Evolutionary conservation across 2,797 vertebrate genomes (phyloP), one percentile per base, ranked within the genome.

Genomic region (Hippopotamyrus pictus): DNA sequence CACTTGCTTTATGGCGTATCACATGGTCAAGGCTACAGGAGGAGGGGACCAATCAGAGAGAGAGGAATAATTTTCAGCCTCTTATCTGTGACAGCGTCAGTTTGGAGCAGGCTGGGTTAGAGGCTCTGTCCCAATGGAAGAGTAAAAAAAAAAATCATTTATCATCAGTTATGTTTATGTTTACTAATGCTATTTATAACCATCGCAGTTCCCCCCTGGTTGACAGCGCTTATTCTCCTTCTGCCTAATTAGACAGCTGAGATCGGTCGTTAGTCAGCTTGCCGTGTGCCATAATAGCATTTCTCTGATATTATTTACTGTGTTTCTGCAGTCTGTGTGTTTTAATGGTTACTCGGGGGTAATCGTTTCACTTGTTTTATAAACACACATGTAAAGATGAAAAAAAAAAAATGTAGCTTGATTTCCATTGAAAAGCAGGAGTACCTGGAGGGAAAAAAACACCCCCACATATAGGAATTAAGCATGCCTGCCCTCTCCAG

Each of bases 171-270:
- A 88, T 62, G 41, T 82, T 53, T 82, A 69, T 69, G 53, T 82
- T 41, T 82, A 53, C 73, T 84, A 7, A 46, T 51, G 41, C 88
- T 88, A 88, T 88, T 82, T 82, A 82, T 84, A 88, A 51, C 48
- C 17, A 65, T 93, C 17, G 12, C 19, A 1, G 46, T 86, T 73
- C 92, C 91, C 91, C 89, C 90, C 90, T 90, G 79, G 5, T 29
- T 94, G 93, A 92, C 93, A 41, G 51, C 90, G 90, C 89, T 85
- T 59, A 88, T 62, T 50, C 92, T 91, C 91, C 73, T 92, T 91
- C 90, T 1, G 89, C 92, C 90, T 93, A 92, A 91, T 92, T 92
- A 93, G 86, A 92, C 92, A 91, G 92, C 89, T 90, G 89, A 85
- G 88, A 88, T 92, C 83, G 88, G 85, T 91, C 88, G 84, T 87